These are phyloP conservation scores for Encarsia formosa DNA, from an alignment of 2,888 invertebrate genomes.

Conservation along the genomic window DNA sequence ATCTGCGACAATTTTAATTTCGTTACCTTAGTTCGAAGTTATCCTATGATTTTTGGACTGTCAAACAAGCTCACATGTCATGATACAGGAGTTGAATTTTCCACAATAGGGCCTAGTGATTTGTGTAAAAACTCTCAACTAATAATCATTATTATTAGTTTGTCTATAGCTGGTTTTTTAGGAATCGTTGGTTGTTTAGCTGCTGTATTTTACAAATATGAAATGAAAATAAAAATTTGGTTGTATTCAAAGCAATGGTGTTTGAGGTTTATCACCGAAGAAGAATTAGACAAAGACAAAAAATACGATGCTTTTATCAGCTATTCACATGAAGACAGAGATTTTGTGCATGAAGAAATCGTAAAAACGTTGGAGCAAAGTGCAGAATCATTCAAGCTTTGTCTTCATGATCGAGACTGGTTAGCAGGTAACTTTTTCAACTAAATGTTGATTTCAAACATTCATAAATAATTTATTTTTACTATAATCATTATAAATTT, in stretches of 20 bases:
- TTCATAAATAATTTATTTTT: too few species aligned
- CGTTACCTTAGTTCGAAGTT: too few species aligned
- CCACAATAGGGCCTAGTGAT: slow-evolving; percentile 18
- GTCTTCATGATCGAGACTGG: slow-evolving; percentile 73
- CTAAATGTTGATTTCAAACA: too few species aligned
- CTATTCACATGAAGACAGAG: slow-evolving; percentile 73
- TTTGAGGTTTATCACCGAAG: slow-evolving; percentile 64
- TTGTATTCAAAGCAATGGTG: slow-evolving; percentile 60
- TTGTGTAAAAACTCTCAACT: slow-evolving; percentile 17
- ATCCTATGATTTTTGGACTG: too few species aligned
- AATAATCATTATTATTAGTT: slow-evolving; percentile 3
- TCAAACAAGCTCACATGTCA: slow-evolving; percentile 11
- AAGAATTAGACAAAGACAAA: slow-evolving; percentile 66
- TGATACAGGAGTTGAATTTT: neutral
- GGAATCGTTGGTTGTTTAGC: slow-evolving; percentile 53
- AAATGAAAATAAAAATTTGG: slow-evolving; percentile 66
- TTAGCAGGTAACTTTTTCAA: slow-evolving; percentile 67
- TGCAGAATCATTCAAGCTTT: slow-evolving; percentile 63
- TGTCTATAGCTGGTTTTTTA: slow-evolving; percentile 42
- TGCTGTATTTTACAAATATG: slow-evolving; percentile 47
- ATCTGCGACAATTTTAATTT: slow-evolving; percentile 62
- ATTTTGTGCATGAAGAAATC: slow-evolving; percentile 64
- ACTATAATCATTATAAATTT: too few species aligned
- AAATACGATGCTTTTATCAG: slow-evolving; percentile 77
- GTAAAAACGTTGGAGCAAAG: slow-evolving; percentile 65